These are phyloP conservation scores for Phyllostomus discolor DNA, from an alignment of 2,113 vertebrate genomes.

Conservation along the genomic window DNA sequence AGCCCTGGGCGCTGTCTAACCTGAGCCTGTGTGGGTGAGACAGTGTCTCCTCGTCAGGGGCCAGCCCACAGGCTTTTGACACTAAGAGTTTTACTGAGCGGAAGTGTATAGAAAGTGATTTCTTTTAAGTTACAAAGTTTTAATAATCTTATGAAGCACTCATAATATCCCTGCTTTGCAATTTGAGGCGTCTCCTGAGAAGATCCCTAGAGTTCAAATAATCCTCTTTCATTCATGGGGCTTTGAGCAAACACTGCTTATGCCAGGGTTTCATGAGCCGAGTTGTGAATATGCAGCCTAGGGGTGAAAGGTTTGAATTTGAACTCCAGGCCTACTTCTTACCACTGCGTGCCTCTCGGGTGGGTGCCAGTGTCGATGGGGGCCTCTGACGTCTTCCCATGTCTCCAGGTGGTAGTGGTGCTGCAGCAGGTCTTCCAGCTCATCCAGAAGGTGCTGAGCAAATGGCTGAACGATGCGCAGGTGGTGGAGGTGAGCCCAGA, in stretches of 20 bases:
- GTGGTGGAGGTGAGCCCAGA: conserved; percentile 93
- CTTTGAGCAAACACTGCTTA: not conserved
- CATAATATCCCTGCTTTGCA: not conserved
- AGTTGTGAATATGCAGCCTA: not conserved
- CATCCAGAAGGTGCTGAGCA: conserved; percentile 97
- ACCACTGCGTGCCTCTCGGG: not conserved
- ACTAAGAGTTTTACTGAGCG: conserved; percentile 18
- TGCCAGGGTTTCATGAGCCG: not conserved
- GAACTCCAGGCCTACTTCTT: not conserved
- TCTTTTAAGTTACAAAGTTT: not conserved
- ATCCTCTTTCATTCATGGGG: not conserved
- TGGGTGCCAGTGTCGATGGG: not conserved
- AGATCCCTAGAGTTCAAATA: not conserved
- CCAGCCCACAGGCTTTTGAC: not conserved
- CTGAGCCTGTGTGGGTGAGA: not conserved
- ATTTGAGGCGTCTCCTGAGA: conserved; percentile 27
- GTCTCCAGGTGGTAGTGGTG: conserved; percentile 94
- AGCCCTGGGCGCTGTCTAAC: not conserved
- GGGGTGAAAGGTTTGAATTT: not conserved
- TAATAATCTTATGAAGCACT: conserved; percentile 8
- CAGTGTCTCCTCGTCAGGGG: not conserved
- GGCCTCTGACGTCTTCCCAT: conserved; percentile 16
- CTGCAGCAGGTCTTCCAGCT: conserved; percentile 99
- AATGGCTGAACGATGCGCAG: conserved; percentile 98
- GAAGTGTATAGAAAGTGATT: not conserved